phyloP scores from a whole-genome alignment of 2,113 vertebrate species.

The Chlorocebus sabaeus region DNA sequence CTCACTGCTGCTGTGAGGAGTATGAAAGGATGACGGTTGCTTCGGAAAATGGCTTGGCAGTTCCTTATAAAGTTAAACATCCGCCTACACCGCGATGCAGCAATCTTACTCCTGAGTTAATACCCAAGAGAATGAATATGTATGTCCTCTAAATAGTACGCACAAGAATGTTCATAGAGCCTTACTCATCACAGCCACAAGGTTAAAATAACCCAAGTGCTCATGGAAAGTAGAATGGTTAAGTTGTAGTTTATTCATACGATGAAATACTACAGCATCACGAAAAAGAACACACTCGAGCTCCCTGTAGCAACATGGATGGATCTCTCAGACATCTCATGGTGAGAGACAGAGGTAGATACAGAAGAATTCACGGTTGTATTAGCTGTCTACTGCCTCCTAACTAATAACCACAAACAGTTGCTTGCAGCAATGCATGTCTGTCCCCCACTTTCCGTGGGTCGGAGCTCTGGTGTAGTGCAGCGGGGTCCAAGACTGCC shows the following conservation, averaged over 20 bases:
- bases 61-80: not conserved
- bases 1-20: not conserved
- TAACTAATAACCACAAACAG: too few relatives aligned
- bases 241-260: too few relatives aligned
- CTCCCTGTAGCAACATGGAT: too few relatives aligned
- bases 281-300: not conserved
- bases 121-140: not conserved
- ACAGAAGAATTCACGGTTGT: rapidly evolving
- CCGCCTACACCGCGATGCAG: not conserved
- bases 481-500: not conserved
- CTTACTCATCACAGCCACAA: not conserved
- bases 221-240: not conserved
- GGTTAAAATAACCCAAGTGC: not conserved
- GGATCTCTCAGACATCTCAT: not conserved
- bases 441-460: rapidly evolving
- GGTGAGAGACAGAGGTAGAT: not conserved
- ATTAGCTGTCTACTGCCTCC: not conserved
- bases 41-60: not conserved
- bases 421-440: too few relatives aligned
- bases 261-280: not conserved
- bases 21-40: not conserved
- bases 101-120: not conserved
- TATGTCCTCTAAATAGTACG: not conserved
- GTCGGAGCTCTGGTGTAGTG: not conserved
- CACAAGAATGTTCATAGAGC: not conserved